phyloP scores from a whole-genome alignment of 2,113 vertebrate species.

The Anarrhichthys ocellatus region DNA sequence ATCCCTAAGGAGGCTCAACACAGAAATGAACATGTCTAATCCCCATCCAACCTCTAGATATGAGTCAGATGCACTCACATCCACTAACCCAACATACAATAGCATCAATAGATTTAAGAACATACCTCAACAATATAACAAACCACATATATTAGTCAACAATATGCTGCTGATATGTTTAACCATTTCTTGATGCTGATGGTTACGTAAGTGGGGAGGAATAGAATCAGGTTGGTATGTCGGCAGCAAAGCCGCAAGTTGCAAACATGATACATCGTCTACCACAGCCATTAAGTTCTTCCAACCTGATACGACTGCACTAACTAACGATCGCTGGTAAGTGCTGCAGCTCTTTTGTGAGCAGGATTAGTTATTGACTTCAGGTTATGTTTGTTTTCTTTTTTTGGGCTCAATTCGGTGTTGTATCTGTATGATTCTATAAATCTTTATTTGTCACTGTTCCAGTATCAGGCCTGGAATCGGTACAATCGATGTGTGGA shows the following conservation, averaged over 20 bases:
- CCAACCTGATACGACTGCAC: not conserved
- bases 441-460: not conserved
- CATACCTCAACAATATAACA: not conserved
- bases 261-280: not conserved
- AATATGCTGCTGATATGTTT: not conserved
- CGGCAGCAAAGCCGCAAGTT: not conserved
- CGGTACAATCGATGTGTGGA: conserved; percentile 27
- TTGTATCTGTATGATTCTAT: not conserved
- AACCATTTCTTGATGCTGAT: not conserved
- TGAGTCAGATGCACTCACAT: not conserved
- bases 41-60: not conserved
- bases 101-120: not conserved
- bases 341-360: not conserved
- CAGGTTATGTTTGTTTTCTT: not conserved
- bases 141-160: not conserved
- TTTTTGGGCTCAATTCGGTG: not conserved
- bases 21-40: not conserved
- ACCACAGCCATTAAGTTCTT: not conserved
- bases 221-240: not conserved
- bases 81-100: not conserved
- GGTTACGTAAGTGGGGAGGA: not conserved
- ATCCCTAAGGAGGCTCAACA: not conserved
- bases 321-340: not conserved
- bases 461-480: conserved; percentile 35
- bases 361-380: not conserved